Base-by-base conservation (phyloP, 2,888 invertebrate genomes). In the Drepana falcataria region DNA sequence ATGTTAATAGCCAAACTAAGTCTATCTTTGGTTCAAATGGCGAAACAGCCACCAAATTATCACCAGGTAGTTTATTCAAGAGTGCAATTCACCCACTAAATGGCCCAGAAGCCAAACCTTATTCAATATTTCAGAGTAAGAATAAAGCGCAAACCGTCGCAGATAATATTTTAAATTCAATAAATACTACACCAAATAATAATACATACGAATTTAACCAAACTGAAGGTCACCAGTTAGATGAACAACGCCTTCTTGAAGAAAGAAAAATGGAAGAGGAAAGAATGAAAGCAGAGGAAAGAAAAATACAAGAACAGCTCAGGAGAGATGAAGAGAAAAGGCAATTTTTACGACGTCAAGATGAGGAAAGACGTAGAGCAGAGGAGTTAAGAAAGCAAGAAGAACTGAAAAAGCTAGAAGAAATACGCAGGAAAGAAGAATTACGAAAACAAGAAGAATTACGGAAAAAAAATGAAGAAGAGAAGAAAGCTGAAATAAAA, bases 1-100 rank as follows among this genome's bases (percentile, higher is more conserved):
- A 52, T 48, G 51, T 52, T 53, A 62, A 56, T 48, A 56, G 53
- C 55, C 62, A 64, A 53, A 49, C 59, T 41, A 74, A 68, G 49
- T 62, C 71, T 35, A 54, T 76, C 52, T 78, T 77, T 60, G 53
- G 61, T 2, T 40, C 72, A 2, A 85, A 87, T 59, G 81, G 81
- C 48, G 76, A 72, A 49, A 65, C 73, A 48, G 57, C 69, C 44
- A 64, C 56, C 48, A 73, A 72, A 44, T 55, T 82, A 49, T 85
- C 87, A 5, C 87, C 90, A 5, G 79, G 83, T 6, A 85, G 71
- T 57, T 72, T 90, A 56, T 91, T 89, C 57, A 90, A 90, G 74
- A 85, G 73, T 58, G 85, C 82, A 6, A 47, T 73, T 33, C 69
- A 66, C 9, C 69, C 72, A 7, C 62, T 67, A 6, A 80, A 76